Percentiles rank a stretch among this genome's conserved stretches.
phyloP scores from a whole-genome alignment of 2,113 vertebrate genomes.

The Pelusios castaneus region DNA sequence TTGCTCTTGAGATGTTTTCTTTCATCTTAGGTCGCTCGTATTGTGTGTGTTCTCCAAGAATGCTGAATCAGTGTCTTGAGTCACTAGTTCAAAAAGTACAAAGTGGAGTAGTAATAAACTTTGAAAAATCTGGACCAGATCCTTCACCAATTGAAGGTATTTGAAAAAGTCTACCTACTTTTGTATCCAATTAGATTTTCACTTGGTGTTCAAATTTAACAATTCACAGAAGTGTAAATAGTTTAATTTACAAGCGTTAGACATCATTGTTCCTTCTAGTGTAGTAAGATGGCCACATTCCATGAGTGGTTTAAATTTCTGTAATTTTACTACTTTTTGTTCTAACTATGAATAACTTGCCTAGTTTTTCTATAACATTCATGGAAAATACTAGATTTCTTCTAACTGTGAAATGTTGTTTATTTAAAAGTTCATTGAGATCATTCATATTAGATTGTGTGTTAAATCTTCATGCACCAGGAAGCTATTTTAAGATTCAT shows the following conservation, averaged over 20 bases:
- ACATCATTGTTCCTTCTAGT: accelerated
- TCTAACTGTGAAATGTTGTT: not conserved
- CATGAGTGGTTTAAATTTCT: not conserved
- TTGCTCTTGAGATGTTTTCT: conserved; percentile 20
- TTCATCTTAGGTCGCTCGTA: conserved; percentile 90
- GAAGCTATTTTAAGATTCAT: not conserved
- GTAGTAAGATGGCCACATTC: not conserved
- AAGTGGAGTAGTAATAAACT: conserved; percentile 97
- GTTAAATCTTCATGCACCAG: not conserved
- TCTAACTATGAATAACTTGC: not conserved
- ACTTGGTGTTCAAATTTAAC: not conserved
- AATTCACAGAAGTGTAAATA: not conserved
- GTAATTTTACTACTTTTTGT: not conserved
- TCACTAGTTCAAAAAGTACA: conserved; percentile 97
- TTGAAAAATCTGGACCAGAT: conserved; percentile 96
- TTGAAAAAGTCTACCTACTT: not conserved
- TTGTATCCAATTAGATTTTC: not conserved
- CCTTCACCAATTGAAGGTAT: conserved; percentile 88
- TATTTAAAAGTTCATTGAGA: not conserved
- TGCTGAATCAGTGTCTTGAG: conserved; percentile 97
- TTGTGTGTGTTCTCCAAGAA: conserved; percentile 94
- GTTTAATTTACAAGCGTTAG: not conserved
- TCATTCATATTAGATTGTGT: not conserved
- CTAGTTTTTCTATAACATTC: not conserved
- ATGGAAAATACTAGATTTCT: not conserved